These are phyloP conservation scores for Lepidocolaptes lacrymiger DNA, from an alignment of 2,797 vertebrate species.

Conservation along the genomic window DNA sequence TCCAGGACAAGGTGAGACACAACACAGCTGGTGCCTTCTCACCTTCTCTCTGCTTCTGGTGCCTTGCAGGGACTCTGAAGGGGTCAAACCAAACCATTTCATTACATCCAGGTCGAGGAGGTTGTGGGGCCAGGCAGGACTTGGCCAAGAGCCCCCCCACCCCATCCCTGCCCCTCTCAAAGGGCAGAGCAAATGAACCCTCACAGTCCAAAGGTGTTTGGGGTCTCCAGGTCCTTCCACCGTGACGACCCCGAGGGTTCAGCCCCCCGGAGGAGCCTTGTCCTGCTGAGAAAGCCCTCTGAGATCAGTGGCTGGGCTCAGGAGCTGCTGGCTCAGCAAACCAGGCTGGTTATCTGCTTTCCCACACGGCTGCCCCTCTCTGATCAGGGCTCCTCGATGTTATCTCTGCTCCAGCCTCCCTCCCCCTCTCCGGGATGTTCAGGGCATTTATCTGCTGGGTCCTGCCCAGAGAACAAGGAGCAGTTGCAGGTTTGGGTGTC, in stretches of 20 bases:
- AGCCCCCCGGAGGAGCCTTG: background rate
- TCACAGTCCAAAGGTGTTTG: background rate
- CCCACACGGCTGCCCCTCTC: background rate
- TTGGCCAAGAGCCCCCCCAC: background rate
- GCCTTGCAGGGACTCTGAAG: background rate
- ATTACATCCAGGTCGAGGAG: background rate
- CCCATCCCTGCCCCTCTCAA: background rate
- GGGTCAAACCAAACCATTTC: background rate
- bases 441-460: background rate
- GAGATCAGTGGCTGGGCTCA: background rate
- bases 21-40: background rate
- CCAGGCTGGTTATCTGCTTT: background rate
- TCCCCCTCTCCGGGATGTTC: background rate
- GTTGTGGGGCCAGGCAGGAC: background rate
- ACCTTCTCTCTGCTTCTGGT: background rate
- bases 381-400: slow-evolving; percentile 16
- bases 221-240: background rate
- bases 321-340: slow-evolving; percentile 44
- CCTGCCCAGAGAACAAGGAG: background rate
- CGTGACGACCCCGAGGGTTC: accelerated
- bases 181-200: background rate
- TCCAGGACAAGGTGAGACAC: background rate
- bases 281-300: background rate
- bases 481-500: background rate
- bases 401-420: background rate